Base-by-base conservation (phyloP, 2,888 invertebrate species). In the Dioctria linearis region DNA sequence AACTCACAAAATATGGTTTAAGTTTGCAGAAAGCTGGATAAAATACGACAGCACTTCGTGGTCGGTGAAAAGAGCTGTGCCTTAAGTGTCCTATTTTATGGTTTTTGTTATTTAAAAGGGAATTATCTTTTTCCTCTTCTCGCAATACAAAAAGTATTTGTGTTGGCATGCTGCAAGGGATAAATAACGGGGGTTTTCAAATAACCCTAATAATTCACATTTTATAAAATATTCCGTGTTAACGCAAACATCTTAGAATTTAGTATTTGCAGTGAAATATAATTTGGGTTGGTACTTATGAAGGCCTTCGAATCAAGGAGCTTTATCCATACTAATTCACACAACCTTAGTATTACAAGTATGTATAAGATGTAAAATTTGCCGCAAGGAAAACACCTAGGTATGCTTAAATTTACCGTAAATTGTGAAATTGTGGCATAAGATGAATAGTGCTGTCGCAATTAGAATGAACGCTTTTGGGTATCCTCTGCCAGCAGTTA, bases 391-490 rank as follows among this genome's bases (percentile, higher is more conserved):
- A 25, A 25, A 25, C 25, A 25, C 25, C 25, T 40, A 37, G 65
- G 65, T 5, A 25, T 46, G 4, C 25, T 67, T 46, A 25, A 67
- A 51, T 69, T 69, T 69, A 5, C 40, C 49, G 51, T 37, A 69
- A 51, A 69, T 25, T 25, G 25, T 25, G 25, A 25, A 25, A 25
- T 25, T 25, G 25, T 25, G 25, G 25, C 37, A 39, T 4, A 69
- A 69, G 69, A 69, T n/a, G 9, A 69, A 69, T 69, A 69, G 69
- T 54, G 69, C 13, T 51, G 39, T 51, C 37, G 39, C 11, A 54
- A 69, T 69, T 69, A 69, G 69, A 49, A 51, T 69, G 69, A 51
- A 69, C 49, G 51, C 39, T 51, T 39, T 39, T 25, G 69, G 51
- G 51, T 69, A 11, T 6, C 11, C 37, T 69, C n/a, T 43, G 69